Percentiles rank a stretch among this genome's conserved stretches.
phyloP scores from a whole-genome alignment of 2,113 vertebrate species.

The Dendropsophus ebraccatus region DNA sequence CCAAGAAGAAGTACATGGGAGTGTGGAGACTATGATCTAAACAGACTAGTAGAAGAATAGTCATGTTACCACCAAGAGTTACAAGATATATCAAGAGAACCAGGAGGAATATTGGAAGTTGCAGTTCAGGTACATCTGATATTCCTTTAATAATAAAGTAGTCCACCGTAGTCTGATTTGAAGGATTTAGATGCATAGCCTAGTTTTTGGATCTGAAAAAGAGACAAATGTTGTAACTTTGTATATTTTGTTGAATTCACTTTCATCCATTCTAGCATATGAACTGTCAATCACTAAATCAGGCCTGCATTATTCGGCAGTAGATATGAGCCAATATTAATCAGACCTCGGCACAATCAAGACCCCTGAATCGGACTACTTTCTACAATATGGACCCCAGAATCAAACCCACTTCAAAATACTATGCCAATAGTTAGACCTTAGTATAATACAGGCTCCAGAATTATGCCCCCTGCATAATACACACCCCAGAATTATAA shows the following conservation, averaged over 20 bases:
- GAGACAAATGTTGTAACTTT: not conserved
- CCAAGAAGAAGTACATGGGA: slow-evolving; percentile 29
- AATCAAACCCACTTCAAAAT: too few species aligned
- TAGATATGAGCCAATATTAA: too few species aligned
- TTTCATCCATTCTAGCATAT: not conserved
- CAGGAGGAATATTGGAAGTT: slow-evolving; percentile 2
- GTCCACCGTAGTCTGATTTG: not conserved
- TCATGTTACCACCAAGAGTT: slow-evolving; percentile 19
- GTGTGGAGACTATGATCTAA: not conserved
- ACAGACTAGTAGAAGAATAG: not conserved
- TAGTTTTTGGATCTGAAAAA: not conserved
- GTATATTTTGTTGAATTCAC: not conserved
- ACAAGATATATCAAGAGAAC: slow-evolving; percentile 34
- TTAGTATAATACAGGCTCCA: too few species aligned
- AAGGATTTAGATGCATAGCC: not conserved
- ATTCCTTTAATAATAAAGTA: slow-evolving; percentile 9
- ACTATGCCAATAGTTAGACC: too few species aligned
- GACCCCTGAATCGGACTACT: too few species aligned
- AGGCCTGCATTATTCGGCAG: too few species aligned
- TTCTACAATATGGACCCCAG: too few species aligned
- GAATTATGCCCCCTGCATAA: too few species aligned
- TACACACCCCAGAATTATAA: too few species aligned
- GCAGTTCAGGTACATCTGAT: not conserved
- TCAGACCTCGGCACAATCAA: too few species aligned
- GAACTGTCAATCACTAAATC: not conserved